phyloP scores from a whole-genome alignment of 2,888 invertebrate species.

The Lasioglossum villosulum region DNA sequence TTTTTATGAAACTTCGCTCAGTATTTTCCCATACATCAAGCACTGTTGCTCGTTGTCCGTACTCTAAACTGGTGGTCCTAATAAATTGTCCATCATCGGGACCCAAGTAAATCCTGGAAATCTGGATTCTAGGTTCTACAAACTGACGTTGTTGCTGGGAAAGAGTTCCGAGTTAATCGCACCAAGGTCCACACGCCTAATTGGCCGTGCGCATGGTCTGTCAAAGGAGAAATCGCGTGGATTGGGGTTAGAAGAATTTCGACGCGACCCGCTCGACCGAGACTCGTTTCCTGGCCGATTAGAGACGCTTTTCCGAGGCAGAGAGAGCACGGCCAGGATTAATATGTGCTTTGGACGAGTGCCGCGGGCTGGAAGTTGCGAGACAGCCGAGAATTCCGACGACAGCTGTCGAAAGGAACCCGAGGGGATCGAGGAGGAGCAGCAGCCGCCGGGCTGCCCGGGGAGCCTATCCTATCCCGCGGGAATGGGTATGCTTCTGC shows the following conservation, averaged over 20 bases:
- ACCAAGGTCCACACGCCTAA: conserved; percentile 16
- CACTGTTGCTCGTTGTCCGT: too few relatives aligned
- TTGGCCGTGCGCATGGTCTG: conserved; percentile 4
- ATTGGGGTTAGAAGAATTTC: neutral
- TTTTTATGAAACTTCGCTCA: too few relatives aligned
- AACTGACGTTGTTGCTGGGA: neutral
- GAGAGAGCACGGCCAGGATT: conserved; percentile 53
- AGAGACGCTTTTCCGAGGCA: conserved; percentile 54
- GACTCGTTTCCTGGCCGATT: conserved; percentile 51
- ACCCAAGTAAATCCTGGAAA: neutral
- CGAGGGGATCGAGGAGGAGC: conserved; percentile 28
- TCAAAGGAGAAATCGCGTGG: neutral
- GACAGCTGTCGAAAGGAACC: conserved; percentile 62
- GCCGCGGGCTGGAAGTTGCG: conserved; percentile 60
- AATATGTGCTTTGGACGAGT: conserved; percentile 79
- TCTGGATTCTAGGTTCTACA: neutral
- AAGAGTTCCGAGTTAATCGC: neutral
- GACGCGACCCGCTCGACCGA: conserved; percentile 9
- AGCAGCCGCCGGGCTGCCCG: conserved; percentile 21
- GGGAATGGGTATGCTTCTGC: conserved; percentile 88
- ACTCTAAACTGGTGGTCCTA: too few relatives aligned
- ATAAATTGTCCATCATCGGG: too few relatives aligned
- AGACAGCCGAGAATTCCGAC: conserved; percentile 63
- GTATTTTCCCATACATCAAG: too few relatives aligned
- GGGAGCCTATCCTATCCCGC: conserved; percentile 47